Percentiles rank a stretch among this genome's conserved stretches.
phyloP scores from a whole-genome alignment of 2,888 invertebrate genomes.

The Amphimallon solstitiale region DNA sequence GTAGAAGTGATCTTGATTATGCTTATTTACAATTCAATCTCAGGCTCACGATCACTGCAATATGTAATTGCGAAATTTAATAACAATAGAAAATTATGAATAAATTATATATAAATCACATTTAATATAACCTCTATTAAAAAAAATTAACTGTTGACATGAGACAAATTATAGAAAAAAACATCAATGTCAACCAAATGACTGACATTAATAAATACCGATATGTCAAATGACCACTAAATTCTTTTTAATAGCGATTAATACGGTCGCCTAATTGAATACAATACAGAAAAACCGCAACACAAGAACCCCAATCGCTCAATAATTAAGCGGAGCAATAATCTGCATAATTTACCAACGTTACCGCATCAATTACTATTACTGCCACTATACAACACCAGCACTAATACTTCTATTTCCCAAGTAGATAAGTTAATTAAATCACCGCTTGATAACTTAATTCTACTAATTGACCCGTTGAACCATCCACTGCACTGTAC shows the following conservation, averaged over 20 bases:
- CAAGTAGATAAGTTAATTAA: slow-evolving; percentile 47
- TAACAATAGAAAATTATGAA: too few relatives aligned
- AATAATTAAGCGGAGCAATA: slow-evolving; percentile 44
- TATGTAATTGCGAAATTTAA: too few relatives aligned
- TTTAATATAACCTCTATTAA: not conserved
- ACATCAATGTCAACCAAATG: not conserved
- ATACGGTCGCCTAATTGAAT: too few relatives aligned
- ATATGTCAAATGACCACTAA: not conserved
- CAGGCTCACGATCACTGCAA: too few relatives aligned
- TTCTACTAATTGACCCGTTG: slow-evolving; percentile 52
- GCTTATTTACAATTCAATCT: too few relatives aligned
- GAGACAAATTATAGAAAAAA: not conserved
- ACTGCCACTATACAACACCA: not conserved
- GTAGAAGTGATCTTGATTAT: too few relatives aligned
- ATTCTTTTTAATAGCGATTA: not conserved
- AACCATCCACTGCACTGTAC: slow-evolving; percentile 46
- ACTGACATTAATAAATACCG: slow-evolving; percentile 37
- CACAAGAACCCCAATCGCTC: slow-evolving; percentile 23
- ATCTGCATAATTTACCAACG: slow-evolving; percentile 49
- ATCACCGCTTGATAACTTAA: slow-evolving; percentile 52
- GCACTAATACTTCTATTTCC: slow-evolving; percentile 31
- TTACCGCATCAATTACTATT: not conserved
- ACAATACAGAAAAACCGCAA: slow-evolving; percentile 9
- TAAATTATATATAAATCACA: not conserved
- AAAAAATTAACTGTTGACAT: not conserved